Evolutionary conservation across 2,888 invertebrate species (phyloP).

Genomic region (Pheosia gnoma): DNA sequence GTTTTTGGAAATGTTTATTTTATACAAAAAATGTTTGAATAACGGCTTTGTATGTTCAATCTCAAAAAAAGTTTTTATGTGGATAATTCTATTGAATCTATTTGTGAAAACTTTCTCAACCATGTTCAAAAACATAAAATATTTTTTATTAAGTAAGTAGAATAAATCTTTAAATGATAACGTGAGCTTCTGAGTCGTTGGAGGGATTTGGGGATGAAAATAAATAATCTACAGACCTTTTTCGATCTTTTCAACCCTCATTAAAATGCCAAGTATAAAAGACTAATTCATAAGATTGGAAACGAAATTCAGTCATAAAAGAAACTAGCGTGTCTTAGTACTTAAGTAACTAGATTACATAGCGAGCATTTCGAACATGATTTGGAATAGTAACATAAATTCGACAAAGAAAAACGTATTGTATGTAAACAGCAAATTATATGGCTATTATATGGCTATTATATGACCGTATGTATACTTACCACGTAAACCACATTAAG

Average conservation of each 20-base stretch:
- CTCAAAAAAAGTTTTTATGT: too few species aligned
- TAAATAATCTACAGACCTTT: slow-evolving; percentile 64
- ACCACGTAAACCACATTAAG: too few species aligned
- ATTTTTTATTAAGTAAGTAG: neutral
- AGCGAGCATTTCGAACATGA: slow-evolving; percentile 10
- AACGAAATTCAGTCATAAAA: slow-evolving; percentile 35
- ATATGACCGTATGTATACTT: too few species aligned
- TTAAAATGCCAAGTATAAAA: slow-evolving; percentile 63
- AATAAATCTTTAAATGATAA: slow-evolving; percentile 20
- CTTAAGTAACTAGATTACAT: slow-evolving; percentile 15
- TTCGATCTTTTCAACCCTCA: slow-evolving; percentile 62
- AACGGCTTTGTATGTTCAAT: too few species aligned
- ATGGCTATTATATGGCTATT: too few species aligned
- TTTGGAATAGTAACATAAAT: slow-evolving; percentile 1
- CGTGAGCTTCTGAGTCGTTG: slow-evolving; percentile 47
- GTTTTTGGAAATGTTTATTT: too few species aligned
- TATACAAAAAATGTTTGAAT: too few species aligned
- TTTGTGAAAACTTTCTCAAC: too few species aligned
- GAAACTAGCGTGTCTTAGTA: slow-evolving; percentile 8
- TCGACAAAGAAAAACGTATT: neutral
- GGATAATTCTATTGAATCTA: too few species aligned
- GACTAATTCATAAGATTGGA: slow-evolving; percentile 59
- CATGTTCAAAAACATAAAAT: neutral
- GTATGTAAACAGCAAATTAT: too few species aligned
- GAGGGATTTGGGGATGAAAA: slow-evolving; percentile 61